A percentile compares a stretch with the other conserved stretches of the same genome.
These are phyloP conservation scores for Tonatia bakeri DNA, from an alignment of 2,113 vertebrate species.

Conservation along the genomic window DNA sequence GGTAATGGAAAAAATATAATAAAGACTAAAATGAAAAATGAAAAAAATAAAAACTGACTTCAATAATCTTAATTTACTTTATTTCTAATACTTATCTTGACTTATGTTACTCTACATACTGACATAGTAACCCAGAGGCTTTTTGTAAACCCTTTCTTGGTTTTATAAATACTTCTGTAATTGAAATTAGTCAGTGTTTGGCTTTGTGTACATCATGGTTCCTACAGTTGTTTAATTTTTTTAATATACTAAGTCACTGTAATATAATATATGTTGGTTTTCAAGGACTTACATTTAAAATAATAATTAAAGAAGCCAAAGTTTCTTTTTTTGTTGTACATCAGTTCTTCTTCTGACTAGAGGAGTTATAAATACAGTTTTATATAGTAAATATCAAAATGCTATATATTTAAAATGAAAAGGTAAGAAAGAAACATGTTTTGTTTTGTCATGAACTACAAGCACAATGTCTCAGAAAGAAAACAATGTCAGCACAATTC, in stretches of 20 bases:
- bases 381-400: not conserved
- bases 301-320: not conserved
- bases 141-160: not conserved
- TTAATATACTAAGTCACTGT: not conserved
- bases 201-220: not conserved
- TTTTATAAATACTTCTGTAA: not conserved
- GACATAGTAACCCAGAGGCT: not conserved
- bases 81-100: not conserved
- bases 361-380: not conserved
- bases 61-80: not conserved
- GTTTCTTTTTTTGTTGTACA: not conserved
- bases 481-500: constrained; percentile 29
- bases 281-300: not conserved
- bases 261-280: not conserved
- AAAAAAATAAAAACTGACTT: not conserved
- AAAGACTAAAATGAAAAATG: no score
- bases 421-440: not conserved
- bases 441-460: not conserved
- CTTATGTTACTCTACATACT: not conserved
- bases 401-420: not conserved
- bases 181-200: not conserved
- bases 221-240: not conserved
- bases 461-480: constrained; percentile 35
- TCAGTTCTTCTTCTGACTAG: not conserved
- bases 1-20: no score